Evolutionary conservation across 2,888 invertebrate species (phyloP).

Genomic region (Polia nebulosa): DNA sequence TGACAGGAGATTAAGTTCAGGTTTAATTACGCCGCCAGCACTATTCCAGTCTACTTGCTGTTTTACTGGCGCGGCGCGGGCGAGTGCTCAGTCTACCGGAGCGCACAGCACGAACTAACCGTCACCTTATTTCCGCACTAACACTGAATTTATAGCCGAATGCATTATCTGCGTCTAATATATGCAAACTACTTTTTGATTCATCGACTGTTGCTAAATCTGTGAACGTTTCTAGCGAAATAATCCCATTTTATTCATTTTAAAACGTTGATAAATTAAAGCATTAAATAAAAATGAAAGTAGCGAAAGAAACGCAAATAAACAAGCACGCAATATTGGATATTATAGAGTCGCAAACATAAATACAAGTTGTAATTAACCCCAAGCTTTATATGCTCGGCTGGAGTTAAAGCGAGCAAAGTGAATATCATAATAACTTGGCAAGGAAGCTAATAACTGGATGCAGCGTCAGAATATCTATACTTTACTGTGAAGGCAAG

Average conservation of each 20-base stretch:
- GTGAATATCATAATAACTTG: conserved; percentile 68
- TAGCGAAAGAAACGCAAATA: not conserved
- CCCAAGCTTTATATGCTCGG: conserved; percentile 54
- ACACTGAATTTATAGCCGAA: conserved; percentile 66
- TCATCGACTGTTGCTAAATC: conserved; percentile 20
- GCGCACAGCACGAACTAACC: conserved; percentile 63
- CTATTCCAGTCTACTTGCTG: conserved; percentile 75
- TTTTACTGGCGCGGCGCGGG: conserved; percentile 66
- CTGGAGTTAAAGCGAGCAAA: conserved; percentile 61
- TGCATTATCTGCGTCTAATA: conserved; percentile 64
- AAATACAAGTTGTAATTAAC: conserved; percentile 55
- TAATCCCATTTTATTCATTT: not conserved
- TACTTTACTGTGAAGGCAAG: conserved; percentile 61
- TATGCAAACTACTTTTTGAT: conserved; percentile 52
- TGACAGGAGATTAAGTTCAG: conserved; percentile 87
- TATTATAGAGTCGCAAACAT: conserved; percentile 26
- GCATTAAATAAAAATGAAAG: conserved; percentile 1
- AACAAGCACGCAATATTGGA: conserved; percentile 27
- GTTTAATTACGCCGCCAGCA: conserved; percentile 83
- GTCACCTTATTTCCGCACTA: conserved; percentile 69
- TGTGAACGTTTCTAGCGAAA: conserved; percentile 1
- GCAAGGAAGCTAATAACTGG: conserved; percentile 62
- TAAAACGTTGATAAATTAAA: not conserved
- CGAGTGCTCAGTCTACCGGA: conserved; percentile 52
- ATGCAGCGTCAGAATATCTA: conserved; percentile 62